Base-by-base conservation (phyloP, 2,113 vertebrate genomes). In the Heterotis niloticus region DNA sequence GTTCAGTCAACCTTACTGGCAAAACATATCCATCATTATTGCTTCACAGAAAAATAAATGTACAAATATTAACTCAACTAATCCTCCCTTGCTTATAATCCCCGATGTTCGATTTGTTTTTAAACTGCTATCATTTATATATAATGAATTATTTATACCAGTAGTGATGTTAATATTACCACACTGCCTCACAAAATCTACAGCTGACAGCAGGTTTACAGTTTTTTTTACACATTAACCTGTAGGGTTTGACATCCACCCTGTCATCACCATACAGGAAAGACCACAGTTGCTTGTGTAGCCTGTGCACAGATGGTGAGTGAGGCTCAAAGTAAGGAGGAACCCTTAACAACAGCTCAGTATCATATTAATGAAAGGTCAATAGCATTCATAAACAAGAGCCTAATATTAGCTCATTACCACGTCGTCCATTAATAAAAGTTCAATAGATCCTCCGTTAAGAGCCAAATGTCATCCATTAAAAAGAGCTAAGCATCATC, bases 21-120 rank as follows among this genome's bases (percentile, higher is more conserved):
- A 44, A 28, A 67, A 56, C 11, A 26, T 59, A 26, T n/a, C 57
- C 73, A 64, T 20, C 77, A 62, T 78, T 78, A 78, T 78, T 78
- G 77, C 77, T 78, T 71, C 44, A 23, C 28, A 44, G 60, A 10
- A 23, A 44, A 20, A 52, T 24, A 0, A 72, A 72, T 52, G 10
- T n/a, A 10, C 34, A 44, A 44, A 66, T 23, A 23, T 66, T 56
- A 51, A n/a, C 34, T 72, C 11, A 56, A 56, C 5, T 11, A 72
- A 72, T 52, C 18, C 12, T 59, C 23, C 71, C 71, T 24, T 59
- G 16, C 70, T 54, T 56, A 72, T 44, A 56, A 12, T 73, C 54
- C 51, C 23, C n/a, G n/a, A 57, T 24, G 51, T 24, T 18, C 34
- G 56, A 4, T 73, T 26, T 73, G 26, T 69, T 34, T 34, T 56